Evolutionary conservation across 2,797 vertebrate species (phyloP).

Genomic region (Capromys pilorides): DNA sequence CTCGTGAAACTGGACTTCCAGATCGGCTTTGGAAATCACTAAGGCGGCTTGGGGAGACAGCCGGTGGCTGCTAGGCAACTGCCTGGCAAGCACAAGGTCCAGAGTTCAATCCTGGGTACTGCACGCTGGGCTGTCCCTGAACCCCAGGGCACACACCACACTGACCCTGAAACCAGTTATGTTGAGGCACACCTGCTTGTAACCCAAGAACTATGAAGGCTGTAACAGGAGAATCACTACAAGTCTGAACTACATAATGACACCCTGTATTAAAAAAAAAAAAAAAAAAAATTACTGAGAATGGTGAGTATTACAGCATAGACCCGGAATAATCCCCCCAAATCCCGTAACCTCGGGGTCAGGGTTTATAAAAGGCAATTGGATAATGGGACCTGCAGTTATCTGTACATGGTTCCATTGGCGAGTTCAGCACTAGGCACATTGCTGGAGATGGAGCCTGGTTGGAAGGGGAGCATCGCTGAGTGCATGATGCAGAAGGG

Average conservation of each 20-base stretch:
- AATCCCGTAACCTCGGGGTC: background rate
- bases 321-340: background rate
- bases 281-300: background rate
- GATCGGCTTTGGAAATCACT: background rate
- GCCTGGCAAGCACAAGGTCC: too few species aligned
- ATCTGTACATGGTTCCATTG: background rate
- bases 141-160: too few species aligned
- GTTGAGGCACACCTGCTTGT: too few species aligned
- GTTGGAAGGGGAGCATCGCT: background rate
- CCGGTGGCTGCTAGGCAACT: too few species aligned
- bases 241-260: too few species aligned
- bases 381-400: background rate
- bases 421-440: background rate
- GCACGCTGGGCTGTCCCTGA: too few species aligned
- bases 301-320: background rate
- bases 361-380: background rate
- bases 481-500: background rate
- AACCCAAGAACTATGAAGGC: too few species aligned
- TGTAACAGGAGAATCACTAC: too few species aligned
- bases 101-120: too few species aligned
- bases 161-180: too few species aligned
- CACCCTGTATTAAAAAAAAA: too few species aligned
- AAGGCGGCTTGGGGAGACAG: background rate
- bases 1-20: background rate
- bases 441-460: background rate